Percentiles rank a stretch among this genome's conserved stretches.
phyloP scores from a whole-genome alignment of 2,888 invertebrate species.

The Platycheirus rosarum region DNA sequence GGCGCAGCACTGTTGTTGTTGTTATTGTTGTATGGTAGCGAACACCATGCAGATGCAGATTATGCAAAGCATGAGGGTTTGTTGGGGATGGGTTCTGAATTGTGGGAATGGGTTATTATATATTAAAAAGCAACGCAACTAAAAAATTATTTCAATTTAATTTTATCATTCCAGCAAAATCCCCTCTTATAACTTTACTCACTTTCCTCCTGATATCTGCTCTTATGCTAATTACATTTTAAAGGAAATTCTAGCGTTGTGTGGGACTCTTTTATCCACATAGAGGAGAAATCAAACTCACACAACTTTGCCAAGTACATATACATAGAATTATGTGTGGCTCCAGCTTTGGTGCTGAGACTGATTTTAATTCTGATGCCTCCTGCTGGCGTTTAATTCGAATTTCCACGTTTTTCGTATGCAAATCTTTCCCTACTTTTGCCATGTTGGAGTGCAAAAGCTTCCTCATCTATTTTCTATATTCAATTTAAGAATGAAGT shows the following conservation, averaged over 20 bases:
- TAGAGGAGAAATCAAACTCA: slow-evolving; percentile 12
- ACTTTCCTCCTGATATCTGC: slow-evolving; percentile 30
- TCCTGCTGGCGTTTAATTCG: slow-evolving; percentile 62
- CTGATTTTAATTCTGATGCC: slow-evolving; percentile 52
- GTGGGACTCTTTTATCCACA: slow-evolving; percentile 4
- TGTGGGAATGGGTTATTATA: slow-evolving; percentile 38
- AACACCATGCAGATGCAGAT: slow-evolving; percentile 51
- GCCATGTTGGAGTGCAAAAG: slow-evolving; percentile 51
- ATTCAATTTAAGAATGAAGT: neutral
- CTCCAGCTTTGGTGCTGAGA: slow-evolving; percentile 13
- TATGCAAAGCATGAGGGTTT: slow-evolving; percentile 52
- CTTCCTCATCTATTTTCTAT: neutral
- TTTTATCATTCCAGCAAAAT: slow-evolving; percentile 39
- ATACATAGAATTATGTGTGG: slow-evolving; percentile 1
- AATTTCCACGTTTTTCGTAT: slow-evolving; percentile 66
- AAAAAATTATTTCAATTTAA: slow-evolving; percentile 70
- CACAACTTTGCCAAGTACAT: neutral
- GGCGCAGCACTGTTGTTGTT: slow-evolving; percentile 24
- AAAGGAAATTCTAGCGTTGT: slow-evolving; percentile 53
- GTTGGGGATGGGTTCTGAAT: slow-evolving; percentile 2
- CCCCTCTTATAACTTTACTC: slow-evolving; percentile 5
- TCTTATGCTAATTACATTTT: slow-evolving; percentile 70
- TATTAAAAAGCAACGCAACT: slow-evolving; percentile 69
- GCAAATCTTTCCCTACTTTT: slow-evolving; percentile 54
- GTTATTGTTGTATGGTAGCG: slow-evolving; percentile 28